Conservation (phyloP, 2,797 vertebrate species). For the Nannoperca obscura region DNA sequence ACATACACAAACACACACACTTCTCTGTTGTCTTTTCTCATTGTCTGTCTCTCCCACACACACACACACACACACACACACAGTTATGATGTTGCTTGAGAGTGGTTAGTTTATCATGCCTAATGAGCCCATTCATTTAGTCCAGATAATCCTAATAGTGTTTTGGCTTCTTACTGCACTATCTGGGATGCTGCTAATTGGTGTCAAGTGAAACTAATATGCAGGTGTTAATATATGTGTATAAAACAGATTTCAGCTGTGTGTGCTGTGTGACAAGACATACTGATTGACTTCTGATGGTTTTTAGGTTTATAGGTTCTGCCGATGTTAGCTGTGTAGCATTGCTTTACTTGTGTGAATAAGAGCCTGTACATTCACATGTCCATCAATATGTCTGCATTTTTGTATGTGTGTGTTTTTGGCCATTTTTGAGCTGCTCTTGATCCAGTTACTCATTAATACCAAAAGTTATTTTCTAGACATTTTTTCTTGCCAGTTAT, state of each 20-base stretch:
- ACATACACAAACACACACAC: not conserved
- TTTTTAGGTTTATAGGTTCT: slow-evolving; percentile 7
- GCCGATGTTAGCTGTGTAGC: not conserved
- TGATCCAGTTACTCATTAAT: not conserved
- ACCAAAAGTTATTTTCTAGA: slow-evolving; percentile 21
- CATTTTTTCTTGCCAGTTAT: not conserved
- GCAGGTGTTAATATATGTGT: slow-evolving; percentile 29
- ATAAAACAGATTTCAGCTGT: slow-evolving; percentile 5
- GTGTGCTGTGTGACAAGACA: slow-evolving; percentile 14
- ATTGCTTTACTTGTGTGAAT: not conserved
- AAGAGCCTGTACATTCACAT: not conserved
- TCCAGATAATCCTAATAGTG: slow-evolving; percentile 64
- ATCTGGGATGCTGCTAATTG: slow-evolving; percentile 57
- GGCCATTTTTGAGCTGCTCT: not conserved
- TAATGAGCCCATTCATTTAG: slow-evolving; percentile 66
- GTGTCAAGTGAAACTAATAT: slow-evolving; percentile 63
- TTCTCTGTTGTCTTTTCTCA: not conserved
- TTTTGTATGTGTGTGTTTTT: not conserved
- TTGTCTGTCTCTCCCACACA: not conserved
- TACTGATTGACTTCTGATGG: not conserved
- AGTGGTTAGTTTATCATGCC: slow-evolving; percentile 45
- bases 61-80: not conserved
- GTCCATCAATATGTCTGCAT: not conserved
- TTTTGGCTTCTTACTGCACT: slow-evolving; percentile 54
- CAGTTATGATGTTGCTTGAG: slow-evolving; percentile 23